Evolutionary conservation across 1,140 invertebrate genomes (phyloP), one percentile per base, ranked within the genome.

Genomic region (Hyles vespertilio): DNA sequence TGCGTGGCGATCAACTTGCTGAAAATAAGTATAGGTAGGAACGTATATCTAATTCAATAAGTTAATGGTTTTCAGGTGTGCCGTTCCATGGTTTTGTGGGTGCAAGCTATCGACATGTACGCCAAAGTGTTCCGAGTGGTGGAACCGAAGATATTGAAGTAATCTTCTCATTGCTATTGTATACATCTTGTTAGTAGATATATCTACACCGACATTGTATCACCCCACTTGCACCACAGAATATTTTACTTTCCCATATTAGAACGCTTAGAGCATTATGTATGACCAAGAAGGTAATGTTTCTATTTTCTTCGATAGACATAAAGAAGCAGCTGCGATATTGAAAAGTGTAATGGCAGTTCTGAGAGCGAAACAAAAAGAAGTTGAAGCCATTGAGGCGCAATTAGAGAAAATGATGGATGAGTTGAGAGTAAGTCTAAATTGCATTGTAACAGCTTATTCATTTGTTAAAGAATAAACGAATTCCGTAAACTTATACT

Each of bases 31-130:
- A 36, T 6, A 12, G 8, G 40, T 51, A 2, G 8, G 12, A 3
- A 51, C 22, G 32, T 44, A 22, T 10, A 10, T 32, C n/a, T 59
- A 47, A 51, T 36, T 48, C 43, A 58, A 44, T 58, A 36, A 43
- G 4, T 40, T 40, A 40, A 40, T 40, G 4, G 32, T 11, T 36
- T 52, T 12, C 89, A 96, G 91, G 96, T 96, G 2, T 97, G 96
- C 67, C 95, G 94, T 58, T 97, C 96, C 4, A 93, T 98, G 81
- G 97, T 96, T 69, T 92, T 96, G 75, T 98, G 97, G 97, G 95
- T 96, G 0, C 90, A 94, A 73, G 96, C 96, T 10, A 95, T 98
- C 78, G 94, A 97, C 77, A 94, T 93, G 67, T 98, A 97, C 79
- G 92, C 94, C 0, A 94, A 96, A 86, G 92, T 96, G 0, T 96